Percentiles rank a stretch among this genome's conserved stretches.
Conservation (phyloP, 2,888 invertebrate genomes). For the Euproctis similis region DNA sequence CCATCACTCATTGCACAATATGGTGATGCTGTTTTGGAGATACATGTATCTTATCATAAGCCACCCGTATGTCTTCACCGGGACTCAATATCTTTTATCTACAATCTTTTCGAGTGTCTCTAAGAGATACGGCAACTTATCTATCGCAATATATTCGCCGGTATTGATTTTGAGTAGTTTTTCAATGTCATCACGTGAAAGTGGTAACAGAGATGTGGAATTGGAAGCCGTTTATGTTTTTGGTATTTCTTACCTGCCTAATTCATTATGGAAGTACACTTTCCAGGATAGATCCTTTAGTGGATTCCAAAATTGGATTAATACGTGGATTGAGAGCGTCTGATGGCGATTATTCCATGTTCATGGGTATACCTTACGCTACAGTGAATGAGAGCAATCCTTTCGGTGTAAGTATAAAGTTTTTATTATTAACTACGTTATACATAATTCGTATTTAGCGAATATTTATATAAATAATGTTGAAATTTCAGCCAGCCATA, state of each 20-base stretch:
- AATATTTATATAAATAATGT: background rate
- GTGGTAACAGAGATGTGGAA: slow-evolving; percentile 13
- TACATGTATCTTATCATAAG: background rate
- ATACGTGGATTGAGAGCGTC: slow-evolving; percentile 38
- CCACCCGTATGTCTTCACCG: background rate
- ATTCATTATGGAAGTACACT: slow-evolving; percentile 14
- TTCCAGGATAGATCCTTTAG: slow-evolving; percentile 36
- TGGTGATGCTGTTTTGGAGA: background rate
- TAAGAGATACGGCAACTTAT: background rate
- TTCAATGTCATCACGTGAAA: background rate
- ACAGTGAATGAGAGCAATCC: slow-evolving; percentile 35
- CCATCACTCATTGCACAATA: background rate
- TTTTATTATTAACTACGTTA: no score
- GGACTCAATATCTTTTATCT: background rate
- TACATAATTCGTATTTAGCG: background rate
- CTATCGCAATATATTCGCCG: background rate
- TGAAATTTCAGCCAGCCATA: slow-evolving; percentile 30
- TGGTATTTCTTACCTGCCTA: slow-evolving; percentile 12
- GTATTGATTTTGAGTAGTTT: background rate
- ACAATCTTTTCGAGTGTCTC: background rate
- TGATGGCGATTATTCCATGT: slow-evolving; percentile 45
- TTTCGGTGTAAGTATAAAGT: slow-evolving; percentile 39
- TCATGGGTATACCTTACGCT: slow-evolving; percentile 50
- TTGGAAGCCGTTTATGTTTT: slow-evolving; percentile 6
- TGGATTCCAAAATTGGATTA: slow-evolving; percentile 35